phyloP scores from a whole-genome alignment of 2,888 invertebrate genomes.

The Sympetrum striolatum region DNA sequence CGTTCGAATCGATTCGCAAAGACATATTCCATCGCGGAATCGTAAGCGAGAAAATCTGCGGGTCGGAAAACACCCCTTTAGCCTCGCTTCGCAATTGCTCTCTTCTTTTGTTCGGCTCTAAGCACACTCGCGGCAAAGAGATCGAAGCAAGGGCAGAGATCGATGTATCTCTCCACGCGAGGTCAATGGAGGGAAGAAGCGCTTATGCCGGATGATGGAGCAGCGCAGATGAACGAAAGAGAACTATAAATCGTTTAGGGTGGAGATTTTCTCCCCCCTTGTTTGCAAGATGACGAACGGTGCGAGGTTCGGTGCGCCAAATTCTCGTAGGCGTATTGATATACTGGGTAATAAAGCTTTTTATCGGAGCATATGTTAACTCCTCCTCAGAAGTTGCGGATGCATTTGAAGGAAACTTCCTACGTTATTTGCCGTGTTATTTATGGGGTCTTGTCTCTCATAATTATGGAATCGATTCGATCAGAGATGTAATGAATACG shows the following conservation, averaged over 20 bases:
- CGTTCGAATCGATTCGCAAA: neutral
- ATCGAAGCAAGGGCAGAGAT: constrained; percentile 45
- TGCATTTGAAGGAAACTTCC: no score
- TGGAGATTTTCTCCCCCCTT: neutral
- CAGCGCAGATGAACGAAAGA: constrained; percentile 30
- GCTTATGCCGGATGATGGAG: constrained; percentile 49
- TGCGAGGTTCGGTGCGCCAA: no score
- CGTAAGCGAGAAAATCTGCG: neutral
- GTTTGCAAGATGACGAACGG: neutral
- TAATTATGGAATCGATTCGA: no score
- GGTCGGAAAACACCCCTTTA: neutral
- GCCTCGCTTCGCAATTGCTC: neutral
- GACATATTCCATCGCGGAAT: neutral
- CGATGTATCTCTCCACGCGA: constrained; percentile 48
- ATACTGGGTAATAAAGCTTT: no score
- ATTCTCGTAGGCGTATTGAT: no score
- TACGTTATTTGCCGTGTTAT: no score
- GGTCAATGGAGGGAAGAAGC: constrained; percentile 48
- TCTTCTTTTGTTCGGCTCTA: neutral
- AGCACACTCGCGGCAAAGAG: neutral
- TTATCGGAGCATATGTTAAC: no score
- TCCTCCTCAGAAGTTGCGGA: no score
- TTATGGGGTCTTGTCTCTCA: no score
- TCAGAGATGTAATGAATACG: no score
- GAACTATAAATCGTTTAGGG: neutral